A percentile compares a stretch with the other conserved stretches of the same genome.
Conservation (phyloP, 2,888 invertebrate species). For the Machimus rusticus region DNA sequence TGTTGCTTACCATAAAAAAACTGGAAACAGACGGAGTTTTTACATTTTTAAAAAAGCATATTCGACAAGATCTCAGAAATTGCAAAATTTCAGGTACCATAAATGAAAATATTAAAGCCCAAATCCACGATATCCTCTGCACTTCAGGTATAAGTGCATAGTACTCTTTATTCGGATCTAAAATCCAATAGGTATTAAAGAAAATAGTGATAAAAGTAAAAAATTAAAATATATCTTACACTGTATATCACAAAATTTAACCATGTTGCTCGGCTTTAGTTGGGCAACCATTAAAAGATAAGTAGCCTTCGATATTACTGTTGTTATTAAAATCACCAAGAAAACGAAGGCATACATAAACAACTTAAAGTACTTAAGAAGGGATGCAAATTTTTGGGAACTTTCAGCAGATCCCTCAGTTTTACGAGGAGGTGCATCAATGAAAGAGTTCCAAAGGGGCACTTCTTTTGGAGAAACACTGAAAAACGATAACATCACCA, state of each 20-base stretch:
- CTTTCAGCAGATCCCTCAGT: conserved; percentile 74
- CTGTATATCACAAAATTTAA: conserved; percentile 69
- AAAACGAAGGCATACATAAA: conserved; percentile 76
- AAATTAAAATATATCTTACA: conserved; percentile 49
- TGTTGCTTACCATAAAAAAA: conserved; percentile 65
- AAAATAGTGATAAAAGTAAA: not conserved
- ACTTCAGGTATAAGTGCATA: conserved; percentile 69
- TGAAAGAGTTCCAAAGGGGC: conserved; percentile 82
- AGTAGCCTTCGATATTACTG: conserved; percentile 77
- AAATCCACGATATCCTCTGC: conserved; percentile 79
- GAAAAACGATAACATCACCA: not conserved
- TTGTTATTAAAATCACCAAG: conserved; percentile 69
- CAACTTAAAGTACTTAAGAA: conserved; percentile 72
- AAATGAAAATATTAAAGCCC: conserved; percentile 80
- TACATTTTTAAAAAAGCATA: conserved; percentile 77
- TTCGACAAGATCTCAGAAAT: conserved; percentile 74
- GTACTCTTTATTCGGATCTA: conserved; percentile 71
- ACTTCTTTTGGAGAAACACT: conserved; percentile 57
- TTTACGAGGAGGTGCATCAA: conserved; percentile 73
- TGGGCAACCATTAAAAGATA: conserved; percentile 78
- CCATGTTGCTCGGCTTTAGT: conserved; percentile 66
- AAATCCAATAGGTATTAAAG: not conserved
- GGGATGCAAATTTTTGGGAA: conserved; percentile 68
- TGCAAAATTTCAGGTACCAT: conserved; percentile 78
- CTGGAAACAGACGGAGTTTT: conserved; percentile 66